Base-by-base conservation (phyloP, 2,797 vertebrate genomes). In the Coccyzus lansbergi region DNA sequence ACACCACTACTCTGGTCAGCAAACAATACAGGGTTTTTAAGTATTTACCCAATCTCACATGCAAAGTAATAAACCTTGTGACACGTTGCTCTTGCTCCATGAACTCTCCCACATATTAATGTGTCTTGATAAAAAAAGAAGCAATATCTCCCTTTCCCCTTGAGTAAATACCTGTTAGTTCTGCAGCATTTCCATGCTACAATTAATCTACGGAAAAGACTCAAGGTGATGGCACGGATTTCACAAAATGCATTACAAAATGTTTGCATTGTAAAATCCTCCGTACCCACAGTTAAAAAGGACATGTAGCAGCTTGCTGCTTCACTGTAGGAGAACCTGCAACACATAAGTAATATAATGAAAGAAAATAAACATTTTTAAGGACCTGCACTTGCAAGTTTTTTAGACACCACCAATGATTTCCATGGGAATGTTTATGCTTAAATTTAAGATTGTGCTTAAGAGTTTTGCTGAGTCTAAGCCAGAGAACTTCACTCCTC, bases 21-120 rank as follows among this genome's bases (percentile, higher is more conserved):
- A 91, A 90, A 91, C 92, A 94, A 88, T 76, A 70, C 31, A 25
- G 16, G 74, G 91, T 83, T 79, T 71, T 87, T 92, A 93, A 87
- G 34, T 52, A 7, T 0, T 90, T 91, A 81, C 72, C 29, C 84
- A 88, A 49, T 28, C 51, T 90, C 92, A 91, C 36, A 78, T 69
- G 67, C 68, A 87, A 91, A 78, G 83, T 67, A 90, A 93, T 79
- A 83, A 81, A 83, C 63, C 31, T 71, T 75, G 51, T 67, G 79
- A 59, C 72, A 81, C 2, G 3, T 90, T 64, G 33, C 17, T 83
- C 81, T 90, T 76, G 31, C 81, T 86, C 60, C 65, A 89, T 76
- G 36, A 93, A 75, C 31, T 72, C 55, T 87, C 48, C 64, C 55
- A 69, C 67, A 93, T 92, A 64, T 60, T 59, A 93, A 53, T 33